Base-by-base conservation (phyloP, 2,113 vertebrate species). In the Anser brachyrhynchus region DNA sequence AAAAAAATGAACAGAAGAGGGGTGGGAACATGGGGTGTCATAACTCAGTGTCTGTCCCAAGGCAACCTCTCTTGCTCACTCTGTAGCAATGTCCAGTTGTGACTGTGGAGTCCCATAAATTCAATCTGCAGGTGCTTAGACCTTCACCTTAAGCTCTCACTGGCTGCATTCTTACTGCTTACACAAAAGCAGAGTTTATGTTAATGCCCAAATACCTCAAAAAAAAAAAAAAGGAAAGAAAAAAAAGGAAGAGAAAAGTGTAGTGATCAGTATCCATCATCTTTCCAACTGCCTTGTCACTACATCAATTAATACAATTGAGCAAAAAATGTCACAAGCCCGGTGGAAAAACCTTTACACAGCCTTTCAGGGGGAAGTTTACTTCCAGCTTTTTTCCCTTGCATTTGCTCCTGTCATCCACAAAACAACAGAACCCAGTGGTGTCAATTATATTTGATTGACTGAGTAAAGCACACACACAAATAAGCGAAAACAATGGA, bases 361-460 rank as follows among this genome's bases (percentile, higher is more conserved):
- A 98, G 98, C 98, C 97, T 98, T 98, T 98, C 97, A 98, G 93
- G 90, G 96, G 98, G 98, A 98, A 98, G 98, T 98, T 98, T 98
- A 98, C 98, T 98, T 97, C 97, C 98, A 98, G 98, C 98, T 98
- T 98, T 98, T 98, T 98, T 92, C 97, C 96, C 97, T 99, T 99
- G 98, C 98, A 99, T 99, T 99, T 99, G 98, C 98, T 98, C 98
- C 98, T 99, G 99, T 99, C 99, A 99, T 99, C 98, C 98, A 98
- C 97, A 97, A 98, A 98, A 98, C 98, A 99, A 98, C 98, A 98
- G 98, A 99, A 99, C 99, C 98, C 99, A 99, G 99, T 97, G 99
- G 98, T 99, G 99, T 99, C 99, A 99, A 99, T 99, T 99, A 99
- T 99, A 99, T 99, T 99, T 99, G 99, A 99, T 99, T 99, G 99